Evolutionary conservation across 2,888 invertebrate species (phyloP).

Genomic region (Lasioglossum figueresi): DNA sequence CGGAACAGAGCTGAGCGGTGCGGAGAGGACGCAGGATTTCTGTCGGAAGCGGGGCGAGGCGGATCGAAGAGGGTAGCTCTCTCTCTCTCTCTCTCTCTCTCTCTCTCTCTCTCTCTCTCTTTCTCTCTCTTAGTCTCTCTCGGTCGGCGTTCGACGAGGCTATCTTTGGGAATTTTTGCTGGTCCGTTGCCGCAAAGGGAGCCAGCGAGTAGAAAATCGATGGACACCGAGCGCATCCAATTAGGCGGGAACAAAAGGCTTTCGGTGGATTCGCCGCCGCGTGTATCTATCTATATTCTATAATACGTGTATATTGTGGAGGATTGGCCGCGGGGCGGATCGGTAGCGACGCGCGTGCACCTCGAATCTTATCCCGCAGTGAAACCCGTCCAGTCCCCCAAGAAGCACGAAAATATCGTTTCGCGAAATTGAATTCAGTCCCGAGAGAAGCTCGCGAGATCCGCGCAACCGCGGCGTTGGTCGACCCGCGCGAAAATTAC

Average conservation of each 20-base stretch:
- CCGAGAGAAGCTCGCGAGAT: conserved; percentile 3
- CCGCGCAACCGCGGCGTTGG: neutral
- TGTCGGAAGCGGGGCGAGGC: neutral
- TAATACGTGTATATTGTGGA: neutral
- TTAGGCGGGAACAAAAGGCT: conserved; percentile 78
- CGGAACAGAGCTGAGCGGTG: neutral
- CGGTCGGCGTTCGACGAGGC: neutral
- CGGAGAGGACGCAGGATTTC: neutral
- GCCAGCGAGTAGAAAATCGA: conserved; percentile 71
- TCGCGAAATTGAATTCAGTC: neutral
- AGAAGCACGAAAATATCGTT: conserved; percentile 7
- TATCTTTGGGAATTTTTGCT: conserved; percentile 39
- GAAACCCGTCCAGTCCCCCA: neutral
- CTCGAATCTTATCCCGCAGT: neutral
- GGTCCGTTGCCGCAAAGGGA: conserved; percentile 4
- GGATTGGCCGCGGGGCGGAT: conserved; percentile 5
- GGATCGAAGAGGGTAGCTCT: neutral
- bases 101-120: neutral
- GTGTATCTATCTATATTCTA: conserved; percentile 18
- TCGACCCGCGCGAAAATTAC: conserved; percentile 5
- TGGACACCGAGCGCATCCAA: conserved; percentile 79
- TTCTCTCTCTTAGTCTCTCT: neutral
- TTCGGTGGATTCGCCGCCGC: conserved; percentile 52
- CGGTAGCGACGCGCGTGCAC: neutral
- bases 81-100: neutral